Base-by-base conservation (phyloP, 2,888 invertebrate genomes). In the Apamea anceps region DNA sequence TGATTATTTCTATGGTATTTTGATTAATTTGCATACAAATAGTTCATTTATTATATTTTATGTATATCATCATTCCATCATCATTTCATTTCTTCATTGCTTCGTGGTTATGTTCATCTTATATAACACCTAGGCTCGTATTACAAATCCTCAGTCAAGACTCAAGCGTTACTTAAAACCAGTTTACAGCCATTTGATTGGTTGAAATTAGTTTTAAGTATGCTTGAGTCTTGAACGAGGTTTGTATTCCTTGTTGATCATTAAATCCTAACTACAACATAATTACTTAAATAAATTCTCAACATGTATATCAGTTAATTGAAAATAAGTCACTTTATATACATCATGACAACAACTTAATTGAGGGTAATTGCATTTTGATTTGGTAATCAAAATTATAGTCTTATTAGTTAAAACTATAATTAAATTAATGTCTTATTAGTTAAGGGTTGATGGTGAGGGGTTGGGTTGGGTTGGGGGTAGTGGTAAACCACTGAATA, bases 361-460 rank as follows among this genome's bases (percentile, higher is more conserved):
- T 21, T 51, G 8, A 25, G 2, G 8, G 0, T 71, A 45, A 57
- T 65, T 18, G 12, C 13, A 72, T 48, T 72, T 45, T 72, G 7
- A 45, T 80, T 80, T 54, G 13, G 37, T 62, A 25, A 71, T 72
- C n/a, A 54, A 80, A 79, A 66, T 79, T 0, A 51, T 15, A 45
- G 8, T 79, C 42, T 28, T 62, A 54, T 18, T 71, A n/a, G 15
- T n/a, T n/a, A n/a, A n/a, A n/a, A n/a, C n/a, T n/a, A n/a, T n/a
- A n/a, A n/a, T n/a, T n/a, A n/a, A n/a, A n/a, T n/a, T n/a, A n/a
- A n/a, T n/a, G n/a, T n/a, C n/a, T n/a, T n/a, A n/a, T n/a, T n/a
- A n/a, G n/a, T n/a, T n/a, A n/a, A n/a, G n/a, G n/a, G n/a, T n/a
- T n/a, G n/a, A n/a, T n/a, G n/a, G n/a, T n/a, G n/a, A n/a, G n/a